A percentile compares a stretch with the other conserved stretches of the same genome.
Evolutionary conservation across 1,140 invertebrate genomes (phyloP).

Genomic region (Drosophila micromelanica): DNA sequence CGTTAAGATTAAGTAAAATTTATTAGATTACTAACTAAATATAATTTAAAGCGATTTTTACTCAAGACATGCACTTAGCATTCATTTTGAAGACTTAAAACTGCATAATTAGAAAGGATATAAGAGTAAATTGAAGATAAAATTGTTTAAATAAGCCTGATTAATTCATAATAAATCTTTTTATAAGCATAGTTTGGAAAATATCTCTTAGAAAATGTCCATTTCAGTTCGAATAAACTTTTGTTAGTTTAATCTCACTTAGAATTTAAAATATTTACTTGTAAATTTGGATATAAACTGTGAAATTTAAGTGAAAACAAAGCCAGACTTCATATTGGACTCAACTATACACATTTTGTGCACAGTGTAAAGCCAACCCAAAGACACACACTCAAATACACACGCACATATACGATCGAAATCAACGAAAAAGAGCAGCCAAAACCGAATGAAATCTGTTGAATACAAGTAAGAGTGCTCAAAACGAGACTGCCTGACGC

Average conservation of each 20-base stretch:
- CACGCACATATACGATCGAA: conserved; percentile 61
- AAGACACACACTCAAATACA: conserved; percentile 36
- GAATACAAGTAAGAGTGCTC: conserved; percentile 32
- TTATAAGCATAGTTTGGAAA: not conserved
- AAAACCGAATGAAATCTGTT: conserved; percentile 56
- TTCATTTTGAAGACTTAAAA: not conserved
- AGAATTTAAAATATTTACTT: not conserved
- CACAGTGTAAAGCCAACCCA: conserved; percentile 59
- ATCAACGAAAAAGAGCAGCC: conserved; percentile 59
- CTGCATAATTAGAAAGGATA: not conserved
- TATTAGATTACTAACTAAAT: too few species aligned
- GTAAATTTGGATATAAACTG: not conserved
- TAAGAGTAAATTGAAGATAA: not conserved
- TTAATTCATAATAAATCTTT: too few species aligned
- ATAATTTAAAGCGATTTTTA: not conserved
- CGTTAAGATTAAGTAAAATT: not conserved
- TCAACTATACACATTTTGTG: conserved; percentile 42
- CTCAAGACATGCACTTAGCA: too few species aligned
- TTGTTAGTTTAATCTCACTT: not conserved
- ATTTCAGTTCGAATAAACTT: not conserved
- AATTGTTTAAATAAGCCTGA: too few species aligned
- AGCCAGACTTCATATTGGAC: conserved; percentile 31
- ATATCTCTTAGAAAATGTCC: not conserved
- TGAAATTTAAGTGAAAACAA: not conserved
- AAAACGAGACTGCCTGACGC: not conserved